Percentiles rank a stretch among this genome's conserved stretches.
phyloP scores from a whole-genome alignment of 2,888 invertebrate species.

The Perithous albicinctus region DNA sequence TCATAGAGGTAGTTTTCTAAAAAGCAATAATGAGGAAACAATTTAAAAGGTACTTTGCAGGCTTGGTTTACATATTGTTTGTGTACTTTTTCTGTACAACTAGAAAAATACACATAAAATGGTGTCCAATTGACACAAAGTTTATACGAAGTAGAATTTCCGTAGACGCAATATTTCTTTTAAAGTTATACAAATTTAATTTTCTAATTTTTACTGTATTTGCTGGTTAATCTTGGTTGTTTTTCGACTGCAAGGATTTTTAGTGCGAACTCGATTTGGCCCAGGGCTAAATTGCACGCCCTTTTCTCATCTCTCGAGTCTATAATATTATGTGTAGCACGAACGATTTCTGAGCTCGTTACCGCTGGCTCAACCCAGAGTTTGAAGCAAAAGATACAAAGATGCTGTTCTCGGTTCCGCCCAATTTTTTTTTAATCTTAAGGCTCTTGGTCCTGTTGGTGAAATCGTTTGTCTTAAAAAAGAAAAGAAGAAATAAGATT shows the following conservation, averaged over 20 bases:
- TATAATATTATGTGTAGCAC: not conserved
- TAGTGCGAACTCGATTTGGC: not conserved
- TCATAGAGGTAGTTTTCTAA: no score
- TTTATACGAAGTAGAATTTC: no score
- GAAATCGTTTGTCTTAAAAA: not conserved
- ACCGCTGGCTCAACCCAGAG: not conserved
- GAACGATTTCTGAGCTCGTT: conserved; percentile 5
- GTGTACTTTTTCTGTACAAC: no score
- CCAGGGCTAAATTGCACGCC: not conserved
- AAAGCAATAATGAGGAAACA: no score
- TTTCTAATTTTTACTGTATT: no score
- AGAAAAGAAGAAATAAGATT: not conserved
- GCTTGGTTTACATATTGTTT: no score
- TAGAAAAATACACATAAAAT: no score
- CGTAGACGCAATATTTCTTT: no score
- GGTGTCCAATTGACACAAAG: no score
- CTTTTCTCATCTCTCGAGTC: not conserved
- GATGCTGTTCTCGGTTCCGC: conserved; percentile 11
- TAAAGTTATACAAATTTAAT: no score
- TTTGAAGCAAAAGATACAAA: not conserved
- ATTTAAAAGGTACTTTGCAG: no score
- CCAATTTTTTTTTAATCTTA: conserved; percentile 9
- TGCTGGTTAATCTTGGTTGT: no score
- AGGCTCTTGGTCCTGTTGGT: not conserved
- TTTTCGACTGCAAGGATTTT: not conserved